Conservation (phyloP, 2,888 invertebrate genomes). For the Gryllus longicercus region DNA sequence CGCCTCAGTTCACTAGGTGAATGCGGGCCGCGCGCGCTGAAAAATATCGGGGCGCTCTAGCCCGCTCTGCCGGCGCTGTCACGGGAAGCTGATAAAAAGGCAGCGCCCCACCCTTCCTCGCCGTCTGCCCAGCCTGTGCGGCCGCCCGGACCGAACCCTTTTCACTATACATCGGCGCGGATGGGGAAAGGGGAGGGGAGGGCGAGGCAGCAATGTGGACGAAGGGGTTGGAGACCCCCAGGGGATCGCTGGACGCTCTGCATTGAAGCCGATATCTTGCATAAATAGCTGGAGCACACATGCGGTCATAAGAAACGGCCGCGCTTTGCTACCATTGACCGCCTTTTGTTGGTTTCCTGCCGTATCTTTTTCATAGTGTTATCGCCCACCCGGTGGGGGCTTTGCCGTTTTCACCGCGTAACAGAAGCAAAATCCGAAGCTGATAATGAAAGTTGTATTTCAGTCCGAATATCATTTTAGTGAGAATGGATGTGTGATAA, state of each 20-base stretch:
- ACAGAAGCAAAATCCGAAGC: no score
- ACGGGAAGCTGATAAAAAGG: conserved; percentile 7
- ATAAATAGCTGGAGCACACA: neutral
- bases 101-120: neutral
- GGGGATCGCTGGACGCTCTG: neutral
- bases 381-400: no score
- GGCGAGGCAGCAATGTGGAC: neutral
- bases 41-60: neutral
- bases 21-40: neutral
- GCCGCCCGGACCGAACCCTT: neutral
- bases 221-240: neutral
- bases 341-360: neutral
- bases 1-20: conserved; percentile 17
- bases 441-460: no score
- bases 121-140: neutral
- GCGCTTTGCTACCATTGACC: neutral
- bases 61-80: neutral
- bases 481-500: no score
- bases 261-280: neutral
- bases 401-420: no score
- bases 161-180: neutral
- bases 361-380: no score
- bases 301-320: neutral
- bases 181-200: neutral
- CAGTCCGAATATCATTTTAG: no score